Evolutionary conservation across 2,888 invertebrate genomes (phyloP), one percentile per base, ranked within the genome.

Genomic region (Tinea pellionella): DNA sequence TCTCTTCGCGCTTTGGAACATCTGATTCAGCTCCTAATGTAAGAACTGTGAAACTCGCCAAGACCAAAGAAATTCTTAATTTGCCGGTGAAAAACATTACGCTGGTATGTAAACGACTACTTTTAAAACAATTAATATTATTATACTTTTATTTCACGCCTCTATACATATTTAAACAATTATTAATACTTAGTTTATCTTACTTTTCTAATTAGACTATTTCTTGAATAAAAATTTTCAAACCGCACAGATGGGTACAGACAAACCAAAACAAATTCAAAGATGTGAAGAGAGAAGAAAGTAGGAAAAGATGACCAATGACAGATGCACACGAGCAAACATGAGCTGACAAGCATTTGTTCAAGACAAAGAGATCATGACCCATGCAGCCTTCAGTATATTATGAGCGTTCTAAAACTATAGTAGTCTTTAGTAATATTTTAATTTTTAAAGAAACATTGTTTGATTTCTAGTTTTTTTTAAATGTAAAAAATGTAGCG

Each of bases 31-130:
- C 68, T 60, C 75, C 74, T 63, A 74, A 68, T 67, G 69, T 67
- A 65, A 47, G 11, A n/a, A 32, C 29, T 6, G 47, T 18, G 32
- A 8, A 15, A 12, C 16, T 24, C 42, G 37, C 16, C 7, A 41
- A 18, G 18, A 41, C 64, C 68, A 80, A 64, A 67, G 68, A 67
- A 67, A 74, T 64, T 62, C 65, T 71, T 65, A 72, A 69, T 15
- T 37, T 37, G 70, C 84, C 83, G 83, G 84, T 74, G 69, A 69
- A 63, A 69, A 71, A 76, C 85, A 86, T 86, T 65, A 65, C 66
- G 16, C 59, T 55, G 41, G 9, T n/a, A 47, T 9, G 37, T 58
- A 57, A 59, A 57, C 41, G 13, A 61, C 18, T 57, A 11, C 15
- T 24, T n/a, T n/a, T n/a, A n/a, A n/a, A n/a, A n/a, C n/a, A n/a